phyloP scores from a whole-genome alignment of 1,140 invertebrate species.

The Drosophila pandora region DNA sequence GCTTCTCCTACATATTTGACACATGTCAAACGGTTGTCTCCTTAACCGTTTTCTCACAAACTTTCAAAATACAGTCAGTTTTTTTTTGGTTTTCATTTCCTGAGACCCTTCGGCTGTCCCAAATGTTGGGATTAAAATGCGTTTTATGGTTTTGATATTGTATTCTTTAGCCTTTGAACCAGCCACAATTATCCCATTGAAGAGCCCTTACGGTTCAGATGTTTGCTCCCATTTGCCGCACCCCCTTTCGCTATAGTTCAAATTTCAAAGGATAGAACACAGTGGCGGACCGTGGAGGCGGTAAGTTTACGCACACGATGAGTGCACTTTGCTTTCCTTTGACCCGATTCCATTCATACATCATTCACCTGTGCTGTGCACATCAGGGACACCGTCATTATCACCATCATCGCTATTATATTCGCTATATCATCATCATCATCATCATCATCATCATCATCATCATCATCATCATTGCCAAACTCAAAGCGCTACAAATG shows the following conservation, averaged over 20 bases:
- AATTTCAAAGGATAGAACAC: conserved; percentile 30
- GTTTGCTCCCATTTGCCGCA: not conserved
- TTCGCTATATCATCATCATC: conserved; percentile 12
- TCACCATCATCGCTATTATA: conserved; percentile 11
- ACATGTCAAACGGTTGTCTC: conserved; percentile 15
- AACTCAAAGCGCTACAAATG: conserved; percentile 33
- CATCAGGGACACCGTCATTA: conserved; percentile 16
- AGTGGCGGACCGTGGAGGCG: conserved; percentile 1
- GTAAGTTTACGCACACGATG: conserved; percentile 22
- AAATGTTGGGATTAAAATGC: not conserved
- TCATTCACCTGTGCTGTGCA: conserved; percentile 5
- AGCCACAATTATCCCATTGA: conserved; percentile 3
- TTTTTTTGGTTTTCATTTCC: not conserved
- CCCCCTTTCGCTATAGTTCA: not conserved
- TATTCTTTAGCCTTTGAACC: not conserved
- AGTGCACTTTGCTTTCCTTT: conserved; percentile 33
- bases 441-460: conserved; percentile 17
- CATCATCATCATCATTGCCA: conserved; percentile 12
- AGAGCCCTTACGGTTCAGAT: not conserved
- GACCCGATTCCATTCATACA: conserved; percentile 37
- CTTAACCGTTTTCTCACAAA: conserved; percentile 22
- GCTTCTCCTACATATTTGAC: conserved; percentile 26
- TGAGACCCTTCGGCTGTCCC: not conserved
- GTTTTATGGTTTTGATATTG: not conserved
- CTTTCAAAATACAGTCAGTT: not conserved